Evolutionary conservation across 2,113 vertebrate genomes (phyloP).

Genomic region (Melanerpes formicivorus): DNA sequence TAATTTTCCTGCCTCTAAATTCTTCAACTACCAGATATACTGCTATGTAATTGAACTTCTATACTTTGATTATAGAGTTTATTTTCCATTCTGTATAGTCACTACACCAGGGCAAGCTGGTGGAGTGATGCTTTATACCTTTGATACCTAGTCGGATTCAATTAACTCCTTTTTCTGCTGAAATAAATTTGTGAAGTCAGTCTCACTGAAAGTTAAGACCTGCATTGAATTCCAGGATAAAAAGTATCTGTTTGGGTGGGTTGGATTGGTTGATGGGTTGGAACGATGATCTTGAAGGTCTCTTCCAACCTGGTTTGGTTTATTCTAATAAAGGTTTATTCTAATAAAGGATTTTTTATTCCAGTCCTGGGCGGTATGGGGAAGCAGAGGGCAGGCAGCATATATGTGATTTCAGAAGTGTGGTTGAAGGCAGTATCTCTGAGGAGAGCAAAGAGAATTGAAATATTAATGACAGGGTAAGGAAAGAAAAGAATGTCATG

Average conservation of each 20-base stretch:
- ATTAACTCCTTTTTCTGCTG: neutral
- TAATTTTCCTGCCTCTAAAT: neutral
- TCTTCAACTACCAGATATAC: neutral
- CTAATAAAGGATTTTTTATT: neutral
- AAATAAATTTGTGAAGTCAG: neutral
- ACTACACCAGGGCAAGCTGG: neutral
- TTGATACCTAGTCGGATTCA: neutral
- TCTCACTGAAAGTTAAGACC: neutral
- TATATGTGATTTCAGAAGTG: neutral
- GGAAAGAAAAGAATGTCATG: neutral
- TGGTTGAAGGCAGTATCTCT: neutral
- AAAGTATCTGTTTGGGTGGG: no score
- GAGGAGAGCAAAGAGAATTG: neutral
- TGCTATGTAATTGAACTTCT: neutral
- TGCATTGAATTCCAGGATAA: neutral
- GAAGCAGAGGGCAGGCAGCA: neutral
- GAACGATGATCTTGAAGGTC: no score
- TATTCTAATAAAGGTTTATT: no score
- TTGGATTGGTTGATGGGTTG: no score
- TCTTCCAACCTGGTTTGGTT: no score
- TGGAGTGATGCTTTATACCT: neutral
- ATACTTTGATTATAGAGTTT: neutral
- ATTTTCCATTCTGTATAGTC: neutral
- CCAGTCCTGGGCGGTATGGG: neutral
- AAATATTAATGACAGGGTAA: neutral